phyloP scores from a whole-genome alignment of 2,797 vertebrate species.

The Melanotaenia nigrans region DNA sequence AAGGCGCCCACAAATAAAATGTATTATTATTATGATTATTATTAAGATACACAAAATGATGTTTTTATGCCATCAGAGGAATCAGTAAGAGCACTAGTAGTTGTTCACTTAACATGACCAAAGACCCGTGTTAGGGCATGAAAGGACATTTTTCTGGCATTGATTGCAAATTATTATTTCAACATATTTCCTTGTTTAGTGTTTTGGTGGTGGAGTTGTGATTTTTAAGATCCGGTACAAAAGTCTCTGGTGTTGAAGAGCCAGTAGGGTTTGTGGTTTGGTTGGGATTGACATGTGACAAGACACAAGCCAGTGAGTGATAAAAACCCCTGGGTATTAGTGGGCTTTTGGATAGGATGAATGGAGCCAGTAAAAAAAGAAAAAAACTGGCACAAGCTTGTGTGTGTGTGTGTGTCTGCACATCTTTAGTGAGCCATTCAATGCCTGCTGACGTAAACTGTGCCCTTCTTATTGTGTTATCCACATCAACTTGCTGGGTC shows the following conservation, averaged over 20 bases:
- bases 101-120: background rate
- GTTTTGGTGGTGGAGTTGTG: background rate
- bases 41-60: too few relatives aligned
- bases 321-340: background rate
- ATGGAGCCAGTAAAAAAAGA: background rate
- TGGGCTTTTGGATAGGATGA: background rate
- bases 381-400: background rate
- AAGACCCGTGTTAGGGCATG: too few relatives aligned
- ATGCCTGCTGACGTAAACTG: conserved; percentile 48
- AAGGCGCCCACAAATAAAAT: too few relatives aligned
- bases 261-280: too few relatives aligned
- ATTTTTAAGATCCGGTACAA: too few relatives aligned
- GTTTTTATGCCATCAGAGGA: background rate
- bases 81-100: background rate
- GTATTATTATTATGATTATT: too few relatives aligned
- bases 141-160: background rate
- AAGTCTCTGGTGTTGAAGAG: too few relatives aligned
- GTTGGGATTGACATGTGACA: background rate
- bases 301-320: background rate
- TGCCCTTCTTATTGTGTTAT: conserved; percentile 57
- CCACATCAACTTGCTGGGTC: conserved; percentile 45
- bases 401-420: conserved; percentile 4
- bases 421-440: conserved; percentile 44
- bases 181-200: background rate
- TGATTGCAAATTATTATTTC: background rate